Conservation (phyloP, 2,888 invertebrate genomes). For the Ennomos erosarius region DNA sequence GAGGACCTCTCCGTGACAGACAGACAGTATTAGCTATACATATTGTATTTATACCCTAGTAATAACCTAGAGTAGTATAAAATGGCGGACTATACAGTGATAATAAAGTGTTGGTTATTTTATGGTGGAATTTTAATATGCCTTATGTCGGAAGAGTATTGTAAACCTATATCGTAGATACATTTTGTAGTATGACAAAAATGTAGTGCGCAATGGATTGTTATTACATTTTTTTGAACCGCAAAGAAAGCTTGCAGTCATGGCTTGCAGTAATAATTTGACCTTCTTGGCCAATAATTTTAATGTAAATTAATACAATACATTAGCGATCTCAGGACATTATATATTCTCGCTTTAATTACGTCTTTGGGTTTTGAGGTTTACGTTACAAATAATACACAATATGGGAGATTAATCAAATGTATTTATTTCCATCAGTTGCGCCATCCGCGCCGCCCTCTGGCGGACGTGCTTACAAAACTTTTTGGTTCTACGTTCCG, state of each 20-base stretch:
- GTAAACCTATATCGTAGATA: no score
- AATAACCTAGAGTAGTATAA: slow-evolving; percentile 36
- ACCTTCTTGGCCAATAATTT: no score
- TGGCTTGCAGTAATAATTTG: no score
- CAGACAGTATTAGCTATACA: slow-evolving; percentile 57
- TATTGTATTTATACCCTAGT: slow-evolving; percentile 51
- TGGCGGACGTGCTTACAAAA: slow-evolving; percentile 48
- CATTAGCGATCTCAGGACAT: no score
- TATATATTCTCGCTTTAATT: no score
- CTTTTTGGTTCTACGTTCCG: slow-evolving; percentile 55
- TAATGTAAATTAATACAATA: no score
- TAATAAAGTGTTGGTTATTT: slow-evolving; percentile 56
- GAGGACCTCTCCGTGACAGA: slow-evolving; percentile 43
- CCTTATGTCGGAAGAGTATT: no score
- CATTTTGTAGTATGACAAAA: no score
- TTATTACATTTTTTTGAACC: no score
- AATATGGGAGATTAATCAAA: slow-evolving; percentile 67
- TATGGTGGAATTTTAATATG: slow-evolving; percentile 8
- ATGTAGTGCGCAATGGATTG: no score
- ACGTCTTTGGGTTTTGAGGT: no score
- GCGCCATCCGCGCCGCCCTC: slow-evolving; percentile 43
- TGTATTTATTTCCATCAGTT: slow-evolving; percentile 67
- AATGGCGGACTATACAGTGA: slow-evolving; percentile 34
- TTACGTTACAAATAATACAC: slow-evolving; percentile 25
- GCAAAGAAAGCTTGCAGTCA: no score